Base-by-base conservation (phyloP, 2,113 vertebrate species). In the Oplegnathus fasciatus region DNA sequence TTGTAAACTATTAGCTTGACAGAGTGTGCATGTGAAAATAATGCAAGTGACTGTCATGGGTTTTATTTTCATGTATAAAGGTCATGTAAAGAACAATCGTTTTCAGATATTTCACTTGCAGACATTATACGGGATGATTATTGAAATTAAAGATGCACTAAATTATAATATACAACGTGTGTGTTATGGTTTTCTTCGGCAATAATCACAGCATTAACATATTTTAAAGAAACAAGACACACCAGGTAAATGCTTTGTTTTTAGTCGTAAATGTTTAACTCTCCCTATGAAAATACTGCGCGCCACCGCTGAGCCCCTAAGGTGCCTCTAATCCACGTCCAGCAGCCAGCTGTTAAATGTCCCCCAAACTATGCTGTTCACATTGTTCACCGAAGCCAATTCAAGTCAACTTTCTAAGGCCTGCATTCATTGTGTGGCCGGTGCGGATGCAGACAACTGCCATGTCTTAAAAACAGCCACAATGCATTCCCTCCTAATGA, bases 381-480 rank as follows among this genome's bases (percentile, higher is more conserved):
- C 92, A 92, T 95, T 96, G 95, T 95, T 90, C 91, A 76, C 84
- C 75, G 91, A 84, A 93, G 94, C 92, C 93, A 90, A 93, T 95
- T 95, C 95, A 96, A 95, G 94, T 94, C 85, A 92, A 89, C 89
- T 94, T 94, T 95, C 94, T 95, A 93, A 95, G 93, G 94, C 94
- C 94, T 86, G 86, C 91, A 93, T 95, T 96, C 94, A 96, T 90
- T 91, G 91, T 90, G 92, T 44, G 88, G 83, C 82, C 57, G 32
- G 42, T 89, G 90, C 90, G 90, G 93, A 94, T 92, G 85, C 92
- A 86, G 76, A 87, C 93, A 90, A 92, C 88, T 82, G 93, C 92
- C 94, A 86, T 93, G 93, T 96, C 95, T 96, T 96, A 94, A 95
- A 96, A 95, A 95, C 93, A 89, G 89, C 91, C 91, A 95, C 96